These are phyloP conservation scores for Drosophila pallidifrons DNA, from an alignment of 1,140 invertebrate species.

Conservation along the genomic window DNA sequence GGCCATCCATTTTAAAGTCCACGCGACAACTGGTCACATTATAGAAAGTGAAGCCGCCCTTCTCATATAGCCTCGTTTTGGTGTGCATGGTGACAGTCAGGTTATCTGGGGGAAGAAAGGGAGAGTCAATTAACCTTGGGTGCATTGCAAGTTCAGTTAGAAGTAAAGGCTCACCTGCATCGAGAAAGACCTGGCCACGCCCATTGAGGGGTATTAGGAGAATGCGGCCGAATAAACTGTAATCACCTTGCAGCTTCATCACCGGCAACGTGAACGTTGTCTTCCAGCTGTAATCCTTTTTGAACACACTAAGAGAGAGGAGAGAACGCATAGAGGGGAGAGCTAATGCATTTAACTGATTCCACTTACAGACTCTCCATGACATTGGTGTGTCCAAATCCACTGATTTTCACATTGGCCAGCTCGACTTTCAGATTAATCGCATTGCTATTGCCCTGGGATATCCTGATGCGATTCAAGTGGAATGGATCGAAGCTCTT, in stretches of 20 bases:
- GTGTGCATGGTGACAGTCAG: conserved; percentile 87
- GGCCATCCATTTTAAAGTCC: conserved; percentile 80
- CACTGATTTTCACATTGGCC: conserved; percentile 88
- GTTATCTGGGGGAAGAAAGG: conserved; percentile 53
- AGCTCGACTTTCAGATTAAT: conserved; percentile 89
- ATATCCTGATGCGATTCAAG: conserved; percentile 88
- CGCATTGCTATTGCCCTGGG: conserved; percentile 88
- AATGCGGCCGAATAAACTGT: conserved; percentile 89
- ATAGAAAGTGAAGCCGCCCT: conserved; percentile 88
- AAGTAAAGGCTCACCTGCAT: conserved; percentile 85
- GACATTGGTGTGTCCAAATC: conserved; percentile 88
- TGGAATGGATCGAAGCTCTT: conserved; percentile 88
- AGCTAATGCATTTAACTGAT: background rate
- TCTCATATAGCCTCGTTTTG: conserved; percentile 87
- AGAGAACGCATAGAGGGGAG: background rate
- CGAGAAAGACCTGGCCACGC: conserved; percentile 89
- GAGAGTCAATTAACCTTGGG: background rate
- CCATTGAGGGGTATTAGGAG: conserved; percentile 89
- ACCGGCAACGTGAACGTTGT: conserved; percentile 88
- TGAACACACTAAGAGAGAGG: conserved; percentile 85
- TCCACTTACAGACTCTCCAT: conserved; percentile 87
- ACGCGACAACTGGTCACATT: conserved; percentile 86
- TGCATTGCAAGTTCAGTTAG: background rate
- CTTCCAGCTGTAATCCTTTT: conserved; percentile 88
- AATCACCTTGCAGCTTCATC: conserved; percentile 89